Percentiles rank a stretch among this genome's conserved stretches.
Evolutionary conservation across 1,140 invertebrate genomes (phyloP).

Genomic region (Neotoxoptera formosana): DNA sequence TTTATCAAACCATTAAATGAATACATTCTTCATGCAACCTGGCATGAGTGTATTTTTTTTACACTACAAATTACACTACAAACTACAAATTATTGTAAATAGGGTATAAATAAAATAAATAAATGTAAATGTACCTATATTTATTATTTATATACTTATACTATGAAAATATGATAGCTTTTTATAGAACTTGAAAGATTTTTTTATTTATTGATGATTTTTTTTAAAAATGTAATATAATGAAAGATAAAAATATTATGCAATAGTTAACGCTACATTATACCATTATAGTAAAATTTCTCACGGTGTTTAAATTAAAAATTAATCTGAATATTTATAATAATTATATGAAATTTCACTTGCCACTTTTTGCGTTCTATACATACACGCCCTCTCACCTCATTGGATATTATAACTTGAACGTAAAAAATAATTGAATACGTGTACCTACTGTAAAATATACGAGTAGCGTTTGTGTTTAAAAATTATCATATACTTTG

Average conservation of each 20-base stretch:
- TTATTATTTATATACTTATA: too few species aligned
- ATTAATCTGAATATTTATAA: too few species aligned
- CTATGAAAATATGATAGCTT: too few species aligned
- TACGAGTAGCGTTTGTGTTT: neutral
- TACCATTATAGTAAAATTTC: neutral
- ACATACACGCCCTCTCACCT: neutral
- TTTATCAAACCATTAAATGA: too few species aligned
- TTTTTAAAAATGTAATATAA: too few species aligned
- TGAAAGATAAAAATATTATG: neutral
- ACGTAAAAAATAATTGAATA: neutral
- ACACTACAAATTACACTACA: too few species aligned
- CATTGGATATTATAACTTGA: constrained; percentile 3
- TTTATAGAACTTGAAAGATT: too few species aligned
- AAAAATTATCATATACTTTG: neutral
- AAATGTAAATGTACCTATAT: too few species aligned
- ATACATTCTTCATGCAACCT: too few species aligned
- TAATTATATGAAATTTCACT: constrained; percentile 1
- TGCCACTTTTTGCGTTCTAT: neutral
- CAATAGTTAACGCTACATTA: neutral
- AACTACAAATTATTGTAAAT: neutral
- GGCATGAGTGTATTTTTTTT: neutral
- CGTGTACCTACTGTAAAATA: constrained; percentile 6
- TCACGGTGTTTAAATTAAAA: neutral
- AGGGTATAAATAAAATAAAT: neutral
- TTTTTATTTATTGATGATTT: too few species aligned